These are phyloP conservation scores for Sebastes schlegelii DNA, from an alignment of 2,113 vertebrate genomes.

Conservation along the genomic window DNA sequence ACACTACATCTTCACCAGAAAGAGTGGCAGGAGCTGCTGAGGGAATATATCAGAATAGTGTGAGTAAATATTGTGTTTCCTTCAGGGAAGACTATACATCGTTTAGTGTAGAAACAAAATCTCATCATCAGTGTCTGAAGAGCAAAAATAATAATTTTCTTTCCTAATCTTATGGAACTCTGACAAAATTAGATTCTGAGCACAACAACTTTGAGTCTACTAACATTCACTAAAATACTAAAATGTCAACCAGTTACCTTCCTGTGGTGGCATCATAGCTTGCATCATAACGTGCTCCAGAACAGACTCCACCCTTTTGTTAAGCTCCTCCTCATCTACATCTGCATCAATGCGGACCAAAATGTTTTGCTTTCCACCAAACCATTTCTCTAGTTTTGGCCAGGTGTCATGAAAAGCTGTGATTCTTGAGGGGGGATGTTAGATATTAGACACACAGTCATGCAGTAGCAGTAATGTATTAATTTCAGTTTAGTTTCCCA, in stretches of 20 bases:
- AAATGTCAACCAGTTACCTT: conserved; percentile 79
- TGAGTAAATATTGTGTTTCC: background rate
- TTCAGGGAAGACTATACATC: background rate
- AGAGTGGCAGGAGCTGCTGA: conserved; percentile 11
- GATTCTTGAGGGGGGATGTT: conserved; percentile 79
- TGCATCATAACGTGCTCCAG: conserved; percentile 77
- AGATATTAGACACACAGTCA: background rate
- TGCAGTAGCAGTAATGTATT: background rate
- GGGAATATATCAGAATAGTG: background rate
- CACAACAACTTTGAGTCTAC: too few species aligned
- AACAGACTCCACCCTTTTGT: conserved; percentile 83
- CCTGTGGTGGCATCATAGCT: conserved; percentile 66
- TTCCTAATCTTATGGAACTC: background rate
- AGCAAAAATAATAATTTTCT: background rate
- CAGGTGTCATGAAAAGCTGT: conserved; percentile 88
- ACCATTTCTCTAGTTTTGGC: conserved; percentile 91
- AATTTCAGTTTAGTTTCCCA: background rate
- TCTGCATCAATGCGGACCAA: conserved; percentile 88
- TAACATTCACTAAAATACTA: background rate
- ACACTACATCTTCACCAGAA: background rate
- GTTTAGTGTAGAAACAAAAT: background rate
- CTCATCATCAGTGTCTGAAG: background rate
- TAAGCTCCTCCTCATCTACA: conserved; percentile 79
- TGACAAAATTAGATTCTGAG: background rate
- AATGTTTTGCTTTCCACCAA: conserved; percentile 84